Evolutionary conservation across 2,888 invertebrate species (phyloP).

Genomic region (Drosophila stalkeri): DNA sequence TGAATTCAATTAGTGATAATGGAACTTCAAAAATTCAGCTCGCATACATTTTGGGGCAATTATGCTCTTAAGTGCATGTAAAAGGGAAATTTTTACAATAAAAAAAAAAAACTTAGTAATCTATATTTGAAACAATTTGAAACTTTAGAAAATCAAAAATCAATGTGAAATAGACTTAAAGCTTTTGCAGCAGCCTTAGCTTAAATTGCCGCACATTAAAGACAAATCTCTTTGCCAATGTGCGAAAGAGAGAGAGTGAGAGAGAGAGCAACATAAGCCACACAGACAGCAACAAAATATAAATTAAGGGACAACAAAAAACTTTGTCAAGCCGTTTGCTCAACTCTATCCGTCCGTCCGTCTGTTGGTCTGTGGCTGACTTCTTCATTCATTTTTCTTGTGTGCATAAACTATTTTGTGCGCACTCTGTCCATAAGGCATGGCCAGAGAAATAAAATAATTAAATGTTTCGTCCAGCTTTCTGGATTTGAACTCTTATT

Average conservation of each 20-base stretch:
- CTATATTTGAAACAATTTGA: background rate
- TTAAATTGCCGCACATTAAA: constrained; percentile 75
- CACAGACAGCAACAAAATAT: constrained; percentile 35
- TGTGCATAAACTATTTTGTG: constrained; percentile 58
- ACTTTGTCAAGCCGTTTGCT: constrained; percentile 43
- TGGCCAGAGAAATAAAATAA: constrained; percentile 50
- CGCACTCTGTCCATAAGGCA: constrained; percentile 32
- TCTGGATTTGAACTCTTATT: constrained; percentile 20
- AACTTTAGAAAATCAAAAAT: constrained; percentile 28
- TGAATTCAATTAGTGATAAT: constrained; percentile 5
- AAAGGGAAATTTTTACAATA: background rate
- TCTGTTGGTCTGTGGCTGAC: constrained; percentile 22
- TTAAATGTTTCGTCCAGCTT: constrained; percentile 49
- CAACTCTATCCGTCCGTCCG: background rate
- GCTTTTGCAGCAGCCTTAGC: constrained; percentile 65
- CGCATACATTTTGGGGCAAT: background rate
- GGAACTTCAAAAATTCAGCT: constrained; percentile 4
- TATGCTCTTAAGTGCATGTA: constrained; percentile 1
- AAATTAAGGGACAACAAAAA: constrained; percentile 45
- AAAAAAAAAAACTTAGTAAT: background rate
- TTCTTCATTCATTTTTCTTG: constrained; percentile 39
- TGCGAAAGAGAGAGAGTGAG: constrained; percentile 3
- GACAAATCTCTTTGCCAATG: constrained; percentile 5
- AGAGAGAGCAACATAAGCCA: constrained; percentile 6
- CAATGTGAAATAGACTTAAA: constrained; percentile 26